A percentile compares a stretch with the other conserved stretches of the same genome.
Evolutionary conservation across 2,888 invertebrate species (phyloP).

Genomic region (Agapostemon virescens): DNA sequence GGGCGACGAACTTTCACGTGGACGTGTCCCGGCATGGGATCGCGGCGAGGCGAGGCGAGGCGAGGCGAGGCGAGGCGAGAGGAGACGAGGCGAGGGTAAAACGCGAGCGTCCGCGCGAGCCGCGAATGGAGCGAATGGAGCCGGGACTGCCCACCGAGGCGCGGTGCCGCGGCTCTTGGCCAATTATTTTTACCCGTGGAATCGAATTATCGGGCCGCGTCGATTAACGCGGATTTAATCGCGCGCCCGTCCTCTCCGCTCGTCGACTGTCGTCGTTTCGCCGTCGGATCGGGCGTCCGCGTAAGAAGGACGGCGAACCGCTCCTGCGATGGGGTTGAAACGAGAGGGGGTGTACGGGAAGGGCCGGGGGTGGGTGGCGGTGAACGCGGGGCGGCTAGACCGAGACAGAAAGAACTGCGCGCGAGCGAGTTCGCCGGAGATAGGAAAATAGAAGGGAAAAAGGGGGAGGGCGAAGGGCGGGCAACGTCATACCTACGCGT

Average conservation of each 20-base stretch:
- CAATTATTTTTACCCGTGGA: conserved; percentile 73
- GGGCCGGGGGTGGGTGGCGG: neutral
- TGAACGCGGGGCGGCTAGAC: neutral
- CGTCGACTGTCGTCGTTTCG: conserved; percentile 43
- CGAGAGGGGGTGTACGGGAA: neutral
- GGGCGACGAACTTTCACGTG: conserved; percentile 43
- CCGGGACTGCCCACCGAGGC: conserved; percentile 54
- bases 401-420: neutral
- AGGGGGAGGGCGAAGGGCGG: conserved; percentile 43
- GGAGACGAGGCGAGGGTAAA: neutral
- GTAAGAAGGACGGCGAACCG: conserved; percentile 17
- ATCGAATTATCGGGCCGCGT: conserved; percentile 69
- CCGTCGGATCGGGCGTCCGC: conserved; percentile 10
- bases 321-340: neutral
- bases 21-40: conserved; percentile 40
- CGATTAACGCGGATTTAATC: conserved; percentile 78
- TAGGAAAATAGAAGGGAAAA: conserved; percentile 38
- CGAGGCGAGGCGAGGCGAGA: neutral
- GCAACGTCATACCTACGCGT: conserved; percentile 55
- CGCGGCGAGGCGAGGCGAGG: conserved; percentile 9
- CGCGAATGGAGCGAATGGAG: conserved; percentile 38
- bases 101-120: conserved; percentile 27
- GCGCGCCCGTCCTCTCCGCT: conserved; percentile 62
- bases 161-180: conserved; percentile 52
- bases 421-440: conserved; percentile 19